A percentile compares a stretch with the other conserved stretches of the same genome.
phyloP scores from a whole-genome alignment of 2,888 invertebrate genomes.

The Drosophila subquinaria region DNA sequence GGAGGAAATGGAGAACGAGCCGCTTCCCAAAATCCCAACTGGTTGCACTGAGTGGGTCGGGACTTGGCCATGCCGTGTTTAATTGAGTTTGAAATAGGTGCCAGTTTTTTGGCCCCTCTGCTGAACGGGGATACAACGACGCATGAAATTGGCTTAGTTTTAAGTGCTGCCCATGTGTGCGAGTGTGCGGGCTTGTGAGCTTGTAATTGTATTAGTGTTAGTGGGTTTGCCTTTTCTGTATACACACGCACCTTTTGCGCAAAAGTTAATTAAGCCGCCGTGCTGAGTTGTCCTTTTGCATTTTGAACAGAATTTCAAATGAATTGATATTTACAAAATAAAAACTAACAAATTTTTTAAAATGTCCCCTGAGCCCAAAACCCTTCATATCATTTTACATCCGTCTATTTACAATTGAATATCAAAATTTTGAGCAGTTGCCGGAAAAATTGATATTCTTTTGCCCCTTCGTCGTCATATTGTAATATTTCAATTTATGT shows the following conservation, averaged over 20 bases:
- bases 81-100: slow-evolving; percentile 82
- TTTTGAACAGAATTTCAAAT: slow-evolving; percentile 42
- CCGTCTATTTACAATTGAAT: slow-evolving; percentile 23
- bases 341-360: slow-evolving; percentile 4
- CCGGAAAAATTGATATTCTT: slow-evolving; percentile 25
- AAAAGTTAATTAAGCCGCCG: slow-evolving; percentile 45
- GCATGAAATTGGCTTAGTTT: slow-evolving; percentile 76
- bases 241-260: slow-evolving; percentile 33
- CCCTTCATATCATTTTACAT: neutral
- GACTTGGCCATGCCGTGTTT: slow-evolving; percentile 62
- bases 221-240: slow-evolving; percentile 21
- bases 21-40: slow-evolving; percentile 8
- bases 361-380: neutral
- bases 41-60: slow-evolving; percentile 26
- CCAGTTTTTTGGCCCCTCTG: slow-evolving; percentile 44
- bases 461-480: slow-evolving; percentile 12
- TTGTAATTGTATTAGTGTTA: slow-evolving; percentile 15
- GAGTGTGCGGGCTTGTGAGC: slow-evolving; percentile 1
- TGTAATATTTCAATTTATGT: slow-evolving; percentile 63
- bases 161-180: slow-evolving; percentile 32
- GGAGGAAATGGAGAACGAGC: neutral
- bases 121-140: slow-evolving; percentile 47
- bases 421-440: slow-evolving; percentile 27
- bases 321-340: slow-evolving; percentile 31
- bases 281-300: slow-evolving; percentile 16